phyloP scores from a whole-genome alignment of 2,888 invertebrate species.

The Nematopogon swammerdamellus region DNA sequence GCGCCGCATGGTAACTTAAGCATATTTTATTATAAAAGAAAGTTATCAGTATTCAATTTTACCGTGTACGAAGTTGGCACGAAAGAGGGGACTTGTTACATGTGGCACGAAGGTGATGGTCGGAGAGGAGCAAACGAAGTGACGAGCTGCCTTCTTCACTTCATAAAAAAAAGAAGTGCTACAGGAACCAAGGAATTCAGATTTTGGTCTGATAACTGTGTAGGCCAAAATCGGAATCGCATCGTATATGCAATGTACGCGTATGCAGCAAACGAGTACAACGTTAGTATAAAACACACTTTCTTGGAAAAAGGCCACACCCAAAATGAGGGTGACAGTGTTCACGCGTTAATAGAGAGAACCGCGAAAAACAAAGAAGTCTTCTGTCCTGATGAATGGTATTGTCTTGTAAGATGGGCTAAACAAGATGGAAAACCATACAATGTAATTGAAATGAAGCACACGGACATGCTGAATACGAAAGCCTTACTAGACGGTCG shows the following conservation, averaged over 20 bases:
- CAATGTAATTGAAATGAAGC: constrained; percentile 1
- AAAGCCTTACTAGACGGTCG: not conserved
- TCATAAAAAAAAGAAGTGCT: not conserved
- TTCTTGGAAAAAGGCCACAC: constrained; percentile 17
- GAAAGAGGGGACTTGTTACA: constrained; percentile 6
- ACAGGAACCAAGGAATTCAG: constrained; percentile 12
- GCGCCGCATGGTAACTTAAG: constrained; percentile 1
- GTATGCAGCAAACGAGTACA: constrained; percentile 10
- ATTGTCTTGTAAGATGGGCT: not conserved
- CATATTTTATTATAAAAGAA: constrained; percentile 1
- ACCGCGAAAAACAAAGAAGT: constrained; percentile 4
- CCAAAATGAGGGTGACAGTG: too few relatives aligned
- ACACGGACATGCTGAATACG: not conserved
- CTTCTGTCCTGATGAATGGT: constrained; percentile 5
- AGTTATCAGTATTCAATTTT: constrained; percentile 1
- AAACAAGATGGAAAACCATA: constrained; percentile 2
- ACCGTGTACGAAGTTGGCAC: not conserved
- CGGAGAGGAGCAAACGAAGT: constrained; percentile 9
- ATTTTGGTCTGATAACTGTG: constrained; percentile 18
- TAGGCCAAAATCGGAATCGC: constrained; percentile 17
- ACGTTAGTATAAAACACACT: constrained; percentile 14
- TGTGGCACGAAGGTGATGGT: constrained; percentile 10
- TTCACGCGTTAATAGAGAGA: constrained; percentile 15
- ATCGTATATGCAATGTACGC: constrained; percentile 15
- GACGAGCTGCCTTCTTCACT: constrained; percentile 7